phyloP scores from a whole-genome alignment of 2,797 vertebrate species.

The Channa striata region DNA sequence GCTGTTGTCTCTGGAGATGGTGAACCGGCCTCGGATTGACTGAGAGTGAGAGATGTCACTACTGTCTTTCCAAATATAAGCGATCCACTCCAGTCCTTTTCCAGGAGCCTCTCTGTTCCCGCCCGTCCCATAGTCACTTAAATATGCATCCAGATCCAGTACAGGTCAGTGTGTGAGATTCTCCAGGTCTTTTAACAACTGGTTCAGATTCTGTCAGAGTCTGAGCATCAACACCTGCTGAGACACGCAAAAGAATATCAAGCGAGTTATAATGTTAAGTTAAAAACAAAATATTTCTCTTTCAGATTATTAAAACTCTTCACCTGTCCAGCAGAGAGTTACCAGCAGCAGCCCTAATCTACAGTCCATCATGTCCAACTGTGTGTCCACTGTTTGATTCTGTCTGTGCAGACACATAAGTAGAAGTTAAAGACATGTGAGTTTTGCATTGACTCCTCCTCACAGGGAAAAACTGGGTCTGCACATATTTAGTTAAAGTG shows the following conservation, averaged over 20 bases:
- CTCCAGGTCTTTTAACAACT: constrained; percentile 21
- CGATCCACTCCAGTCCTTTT: constrained; percentile 34
- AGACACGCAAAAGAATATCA: too few species aligned
- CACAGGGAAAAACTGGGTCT: too few species aligned
- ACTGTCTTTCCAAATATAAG: fast-evolving
- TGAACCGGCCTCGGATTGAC: not conserved
- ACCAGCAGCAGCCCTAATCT: too few species aligned
- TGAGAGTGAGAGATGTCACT: fast-evolving
- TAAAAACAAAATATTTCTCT: too few species aligned
- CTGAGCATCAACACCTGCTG: not conserved
- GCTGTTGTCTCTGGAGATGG: too few species aligned
- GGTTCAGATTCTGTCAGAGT: constrained; percentile 33
- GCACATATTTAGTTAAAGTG: too few species aligned
- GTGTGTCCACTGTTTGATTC: not conserved
- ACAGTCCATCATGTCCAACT: too few species aligned
- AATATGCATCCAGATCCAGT: not conserved
- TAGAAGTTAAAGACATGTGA: too few species aligned
- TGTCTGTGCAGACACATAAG: not conserved
- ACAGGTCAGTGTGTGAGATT: not conserved
- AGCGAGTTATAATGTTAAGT: too few species aligned
- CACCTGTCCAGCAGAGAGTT: not conserved
- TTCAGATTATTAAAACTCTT: not conserved
- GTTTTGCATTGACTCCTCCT: not conserved
- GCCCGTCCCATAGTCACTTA: fast-evolving
- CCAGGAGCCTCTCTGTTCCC: constrained; percentile 5